Evolutionary conservation across 2,888 invertebrate species (phyloP), one percentile per base, ranked within the genome.

Genomic region (Eristalis arbustorum): DNA sequence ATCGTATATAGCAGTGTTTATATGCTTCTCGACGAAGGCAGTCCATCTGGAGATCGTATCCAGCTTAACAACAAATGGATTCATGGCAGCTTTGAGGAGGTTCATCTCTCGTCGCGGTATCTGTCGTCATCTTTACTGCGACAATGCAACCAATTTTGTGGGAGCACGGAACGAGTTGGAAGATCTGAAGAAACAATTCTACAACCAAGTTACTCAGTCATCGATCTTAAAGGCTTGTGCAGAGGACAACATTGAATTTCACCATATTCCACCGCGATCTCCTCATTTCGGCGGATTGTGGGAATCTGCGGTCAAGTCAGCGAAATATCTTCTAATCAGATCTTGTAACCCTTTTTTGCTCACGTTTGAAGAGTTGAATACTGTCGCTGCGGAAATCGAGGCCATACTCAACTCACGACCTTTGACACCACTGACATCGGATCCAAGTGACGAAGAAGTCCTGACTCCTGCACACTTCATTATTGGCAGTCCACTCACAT

Each of bases 31-130:
- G 10, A 83, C 78, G 0, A 88, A 80, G 42, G 84, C 84, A 6
- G 72, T 88, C 5, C 85, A 88, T 40, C 37, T 89, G 10, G 88
- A 89, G 68, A 69, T 87, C 4, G 89, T 89, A 8, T 72, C 77
- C 2, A 84, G 84, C 62, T 37, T 88, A 22, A 67, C 88, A 4
- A 40, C 79, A 11, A 72, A 87, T 10, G 82, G 71, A 18, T 88
- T 88, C 31, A 64, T 84, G 11, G 76, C 63, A 4, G 64, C 72
- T 40, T 67, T 78, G 34, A 34, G 61, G 49, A 68, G 80, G 61
- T 83, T 88, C 25, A 49, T 76, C 13, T 28, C 72, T 40, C 64
- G 73, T 25, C 49, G 80, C 57, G 84, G 77, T 1, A 23, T 64
- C 0, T 77, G 71, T 61, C 34, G 63, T 13, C 64, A 73, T 61